Evolutionary conservation across 2,797 vertebrate species (phyloP), one percentile per base, ranked within the genome.

Genomic region (Spinus pinus): DNA sequence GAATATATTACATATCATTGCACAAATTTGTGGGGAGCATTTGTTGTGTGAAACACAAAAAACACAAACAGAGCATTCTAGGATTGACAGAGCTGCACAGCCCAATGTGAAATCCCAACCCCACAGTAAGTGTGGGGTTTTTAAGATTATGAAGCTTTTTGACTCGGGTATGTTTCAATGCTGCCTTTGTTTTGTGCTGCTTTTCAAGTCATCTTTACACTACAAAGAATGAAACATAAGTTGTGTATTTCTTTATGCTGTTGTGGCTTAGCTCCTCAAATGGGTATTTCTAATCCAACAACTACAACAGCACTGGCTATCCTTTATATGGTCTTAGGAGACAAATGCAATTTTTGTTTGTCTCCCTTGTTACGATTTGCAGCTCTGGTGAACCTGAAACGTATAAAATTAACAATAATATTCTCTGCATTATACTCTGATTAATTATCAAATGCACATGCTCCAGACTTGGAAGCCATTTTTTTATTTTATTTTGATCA

Each of bases 1-100:
- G 86, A 95, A 83, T 93, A 71, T 62, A 90, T 90, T 90, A 70
- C 27, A 14, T 78, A 81, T 49, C 82, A 71, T 50, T 85, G 77
- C 80, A 81, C 57, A 94, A 71, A 85, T 94, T 67, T 94, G 19
- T 42, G 31, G 16, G n/a, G 42, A 73, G 6, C 46, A 82, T 82
- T 90, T 92, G 22, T 78, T 91, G 58, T 41, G 46, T 65, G 64
- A 87, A 93, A 81, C 42, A 77, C 17, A 56, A 53, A 74, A 77
- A 67, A 80, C 12, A 21, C 20, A 42, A 17, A 56, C 19, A 72
- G 49, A 50, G 28, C 39, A 4, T 44, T 69, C 22, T 22, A 65
- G 61, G 39, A 88, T 44, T 67, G 75, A 78, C 33, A 86, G 57
- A 90, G 82, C 31, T 57, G 12, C 64, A 79, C 6, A 77, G 44